These are phyloP conservation scores for Polypedilum vanderplanki DNA, from an alignment of 1,140 invertebrate genomes.

Conservation along the genomic window DNA sequence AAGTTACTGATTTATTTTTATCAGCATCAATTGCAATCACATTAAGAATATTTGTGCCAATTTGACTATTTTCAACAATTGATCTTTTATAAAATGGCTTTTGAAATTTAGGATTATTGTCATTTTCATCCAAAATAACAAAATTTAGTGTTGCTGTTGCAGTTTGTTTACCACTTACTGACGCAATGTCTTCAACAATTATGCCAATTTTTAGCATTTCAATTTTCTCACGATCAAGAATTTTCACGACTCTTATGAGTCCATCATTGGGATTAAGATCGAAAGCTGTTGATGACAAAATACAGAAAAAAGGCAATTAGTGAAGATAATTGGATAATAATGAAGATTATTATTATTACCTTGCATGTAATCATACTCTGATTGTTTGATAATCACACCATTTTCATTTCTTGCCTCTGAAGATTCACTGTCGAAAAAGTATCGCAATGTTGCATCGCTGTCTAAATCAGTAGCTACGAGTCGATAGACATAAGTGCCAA, in stretches of 20 bases:
- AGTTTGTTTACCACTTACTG: conserved; percentile 63
- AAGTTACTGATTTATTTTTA: conserved; percentile 78
- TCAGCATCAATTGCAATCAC: conserved; percentile 81
- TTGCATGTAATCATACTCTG: conserved; percentile 64
- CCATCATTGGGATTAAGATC: conserved; percentile 71
- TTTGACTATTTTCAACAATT: conserved; percentile 83
- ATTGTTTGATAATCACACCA: conserved; percentile 57
- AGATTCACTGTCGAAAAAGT: conserved; percentile 59
- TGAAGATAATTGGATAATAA: neutral
- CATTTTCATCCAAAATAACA: conserved; percentile 78
- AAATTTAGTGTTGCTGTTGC: conserved; percentile 65
- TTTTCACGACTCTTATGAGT: conserved; percentile 54
- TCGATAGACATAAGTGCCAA: conserved; percentile 60
- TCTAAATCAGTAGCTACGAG: conserved; percentile 73
- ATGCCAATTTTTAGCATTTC: conserved; percentile 70
- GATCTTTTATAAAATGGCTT: conserved; percentile 70
- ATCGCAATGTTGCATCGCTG: conserved; percentile 65
- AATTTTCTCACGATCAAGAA: conserved; percentile 76
- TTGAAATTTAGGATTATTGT: conserved; percentile 81
- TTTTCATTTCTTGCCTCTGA: conserved; percentile 77
- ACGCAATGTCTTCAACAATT: conserved; percentile 76
- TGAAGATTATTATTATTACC: neutral
- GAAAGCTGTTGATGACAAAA: conserved; percentile 48
- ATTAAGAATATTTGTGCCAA: conserved; percentile 69
- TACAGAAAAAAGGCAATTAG: neutral